phyloP scores from a whole-genome alignment of 2,888 invertebrate species.

The Scelioninae gen. 1 region DNA sequence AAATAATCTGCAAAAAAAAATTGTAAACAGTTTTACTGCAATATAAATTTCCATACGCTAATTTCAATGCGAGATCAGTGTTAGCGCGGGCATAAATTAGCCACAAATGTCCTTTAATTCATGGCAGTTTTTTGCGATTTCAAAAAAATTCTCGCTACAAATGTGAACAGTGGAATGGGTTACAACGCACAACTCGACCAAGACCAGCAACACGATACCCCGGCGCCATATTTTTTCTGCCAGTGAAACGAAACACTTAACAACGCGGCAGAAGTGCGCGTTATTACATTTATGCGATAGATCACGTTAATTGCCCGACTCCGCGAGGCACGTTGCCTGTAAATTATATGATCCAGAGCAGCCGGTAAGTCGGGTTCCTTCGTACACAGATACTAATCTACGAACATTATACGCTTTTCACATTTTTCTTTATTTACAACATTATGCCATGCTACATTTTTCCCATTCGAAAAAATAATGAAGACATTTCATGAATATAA shows the following conservation, averaged over 20 bases:
- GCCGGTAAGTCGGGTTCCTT: conserved; percentile 67
- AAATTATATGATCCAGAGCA: conserved; percentile 77
- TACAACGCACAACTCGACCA: conserved; percentile 15
- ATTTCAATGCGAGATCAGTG: conserved; percentile 14
- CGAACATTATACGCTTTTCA: conserved; percentile 75
- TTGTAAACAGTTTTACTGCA: too few species aligned
- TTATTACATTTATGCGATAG: conserved; percentile 82
- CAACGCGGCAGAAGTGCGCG: conserved; percentile 77
- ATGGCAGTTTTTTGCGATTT: conserved; percentile 27
- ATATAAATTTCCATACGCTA: neutral
- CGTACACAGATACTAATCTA: conserved; percentile 75
- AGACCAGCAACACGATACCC: conserved; percentile 71
- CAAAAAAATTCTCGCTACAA: conserved; percentile 36
- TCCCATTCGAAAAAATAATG: neutral
- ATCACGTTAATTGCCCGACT: conserved; percentile 82
- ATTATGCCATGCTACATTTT: conserved; percentile 43
- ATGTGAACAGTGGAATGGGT: conserved; percentile 24
- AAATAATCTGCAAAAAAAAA: too few species aligned
- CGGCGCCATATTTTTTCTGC: conserved; percentile 72
- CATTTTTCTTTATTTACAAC: conserved; percentile 55
- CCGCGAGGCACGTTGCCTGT: conserved; percentile 78
- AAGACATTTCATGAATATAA: too few species aligned
- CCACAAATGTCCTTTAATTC: conserved; percentile 55
- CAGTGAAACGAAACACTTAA: conserved; percentile 76
- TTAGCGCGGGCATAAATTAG: conserved; percentile 3